Base-by-base conservation (phyloP, 2,797 vertebrate genomes). In the Cheirogaleus major region DNA sequence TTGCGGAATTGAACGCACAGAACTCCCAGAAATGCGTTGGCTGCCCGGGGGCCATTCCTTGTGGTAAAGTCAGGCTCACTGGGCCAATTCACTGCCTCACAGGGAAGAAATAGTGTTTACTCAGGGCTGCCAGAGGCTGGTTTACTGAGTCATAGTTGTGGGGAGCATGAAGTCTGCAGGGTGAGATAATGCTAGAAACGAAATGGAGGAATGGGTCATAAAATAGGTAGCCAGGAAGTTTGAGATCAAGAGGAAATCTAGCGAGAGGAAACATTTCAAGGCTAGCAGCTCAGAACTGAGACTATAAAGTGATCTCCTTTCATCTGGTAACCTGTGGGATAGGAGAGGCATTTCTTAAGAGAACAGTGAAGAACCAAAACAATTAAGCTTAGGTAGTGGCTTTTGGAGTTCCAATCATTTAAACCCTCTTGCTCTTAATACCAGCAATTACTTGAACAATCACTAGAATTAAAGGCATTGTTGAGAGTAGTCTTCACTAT, bases 81-180 rank as follows among this genome's bases (percentile, higher is more conserved):
- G 41, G 25, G 59, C 63, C 80, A 80, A 35, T 91, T 65, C 45
- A 14, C 94, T 89, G 59, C 83, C 32, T 92, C 73, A 52, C 1
- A 5, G 20, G 35, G 81, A 83, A 50, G 70, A 93, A 86, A 85
- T 8, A 41, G 61, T 78, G 20, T 86, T 90, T 75, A 70, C 20
- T 80, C 7, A 85, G 32, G 45, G 8, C 63, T 82, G 69, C 50
- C 78, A 89, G 88, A 52, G 30, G 48, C 41, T 11, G 13, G 52
- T 67, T 41, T 89, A 67, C 79, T 96, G 94, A 97, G 83, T 95
- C 95, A 95, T 38, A 48, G 57, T 59, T 43, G 50, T 57, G 63
- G 50, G 30, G 48, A 14, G 13, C 48, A 48, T 14, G 48, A 48
- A 73, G 41, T 94, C n/a, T 85, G 25, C 82, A 90, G 81, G 76